Evolutionary conservation across 2,888 invertebrate species (phyloP), one percentile per base, ranked within the genome.

Genomic region (Melinaea menophilus): DNA sequence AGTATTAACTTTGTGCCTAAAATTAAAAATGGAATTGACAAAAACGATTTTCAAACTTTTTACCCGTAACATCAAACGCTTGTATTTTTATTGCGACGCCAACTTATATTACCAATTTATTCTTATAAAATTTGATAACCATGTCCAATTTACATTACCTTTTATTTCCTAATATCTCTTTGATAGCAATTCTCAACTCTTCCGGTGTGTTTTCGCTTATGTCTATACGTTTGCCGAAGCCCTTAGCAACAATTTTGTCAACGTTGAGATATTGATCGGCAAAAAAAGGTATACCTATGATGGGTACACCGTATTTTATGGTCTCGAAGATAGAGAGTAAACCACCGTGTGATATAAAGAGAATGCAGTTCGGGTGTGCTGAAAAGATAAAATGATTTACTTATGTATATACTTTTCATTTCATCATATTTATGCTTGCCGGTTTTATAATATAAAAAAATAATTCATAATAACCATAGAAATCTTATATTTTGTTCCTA

Each of bases 271-370:
- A 82, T 70, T 88, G 88, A 61, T 88, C 88, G 7, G 71, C 83
- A 46, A 80, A 85, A 0, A 81, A 78, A 5, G 88, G 87, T 33
- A 88, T 77, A 0, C 84, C 86, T 11, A 87, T 79, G 31, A 81
- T 72, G 0, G 88, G 88, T 0, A 79, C 79, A 1, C 79, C 86
- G 41, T 72, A 82, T 63, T 84, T 75, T 5, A 86, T 70, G 0
- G 84, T 68, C 63, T 87, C 88, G 0, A 78, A 82, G 0, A 76
- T 80, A 0, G 87, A 88, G 0, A 87, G 72, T 0, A 83, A 72
- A n/a, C 88, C 88, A 1, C 88, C 86, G 45, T 88, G 87, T 0
- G 85, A 84, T 55, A 88, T 84, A 67, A 88, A 87, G 0, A 87
- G 72, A 0, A 79, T 51, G 63, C 82, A 83, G 62, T 86, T 88